Conservation (phyloP, 2,888 invertebrate species). For the Subacronicta megacephala region DNA sequence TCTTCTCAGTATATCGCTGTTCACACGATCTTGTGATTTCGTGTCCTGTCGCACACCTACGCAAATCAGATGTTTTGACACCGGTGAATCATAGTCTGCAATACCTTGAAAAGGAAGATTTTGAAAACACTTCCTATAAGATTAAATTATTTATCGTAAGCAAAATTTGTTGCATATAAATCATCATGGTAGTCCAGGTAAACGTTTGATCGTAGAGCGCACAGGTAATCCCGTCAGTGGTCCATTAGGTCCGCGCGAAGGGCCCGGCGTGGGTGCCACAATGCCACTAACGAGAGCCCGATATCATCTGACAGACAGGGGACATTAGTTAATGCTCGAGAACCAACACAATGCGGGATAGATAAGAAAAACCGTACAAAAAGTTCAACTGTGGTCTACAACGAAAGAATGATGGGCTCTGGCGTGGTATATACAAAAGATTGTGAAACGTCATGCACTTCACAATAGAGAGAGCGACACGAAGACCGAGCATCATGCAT, state of each 20-base stretch:
- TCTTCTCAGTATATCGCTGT: constrained; percentile 63
- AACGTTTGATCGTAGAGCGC: constrained; percentile 70
- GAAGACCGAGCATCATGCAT: constrained; percentile 80
- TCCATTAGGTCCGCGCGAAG: constrained; percentile 72
- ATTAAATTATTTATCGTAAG: constrained; percentile 26
- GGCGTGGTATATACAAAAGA: constrained; percentile 76
- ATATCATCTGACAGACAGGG: constrained; percentile 83
- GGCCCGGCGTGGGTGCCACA: constrained; percentile 80
- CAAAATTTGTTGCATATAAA: constrained; percentile 59
- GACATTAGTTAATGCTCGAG: constrained; percentile 79
- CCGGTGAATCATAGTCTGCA: constrained; percentile 65
- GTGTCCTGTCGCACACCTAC: constrained; percentile 77
- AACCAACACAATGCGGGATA: constrained; percentile 71
- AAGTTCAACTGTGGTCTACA: constrained; percentile 71
- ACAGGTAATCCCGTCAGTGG: constrained; percentile 78
- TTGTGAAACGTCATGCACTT: constrained; percentile 81
- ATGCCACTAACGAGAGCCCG: constrained; percentile 83
- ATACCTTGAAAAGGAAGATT: constrained; percentile 53
- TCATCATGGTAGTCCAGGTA: constrained; percentile 66
- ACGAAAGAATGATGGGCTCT: constrained; percentile 76
- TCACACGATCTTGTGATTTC: constrained; percentile 78
- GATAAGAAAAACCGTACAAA: constrained; percentile 75
- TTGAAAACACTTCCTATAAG: constrained; percentile 32
- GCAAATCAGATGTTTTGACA: constrained; percentile 63
- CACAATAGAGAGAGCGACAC: constrained; percentile 84